These are phyloP conservation scores for Amblyraja radiata DNA, from an alignment of 2,797 vertebrate species.

Conservation along the genomic window DNA sequence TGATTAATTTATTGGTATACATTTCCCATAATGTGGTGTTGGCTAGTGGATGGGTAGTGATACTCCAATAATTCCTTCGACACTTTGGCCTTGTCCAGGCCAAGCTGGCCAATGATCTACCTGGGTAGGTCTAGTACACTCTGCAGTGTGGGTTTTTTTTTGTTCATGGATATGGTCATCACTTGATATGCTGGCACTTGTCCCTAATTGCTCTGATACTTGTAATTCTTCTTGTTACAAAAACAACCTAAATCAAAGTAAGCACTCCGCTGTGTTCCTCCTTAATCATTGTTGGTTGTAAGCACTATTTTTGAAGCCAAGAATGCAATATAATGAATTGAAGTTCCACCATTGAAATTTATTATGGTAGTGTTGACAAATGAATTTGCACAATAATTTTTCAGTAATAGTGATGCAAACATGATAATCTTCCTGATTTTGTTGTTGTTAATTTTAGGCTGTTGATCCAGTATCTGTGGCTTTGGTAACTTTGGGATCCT, in stretches of 20 bases:
- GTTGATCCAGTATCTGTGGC: constrained; percentile 76
- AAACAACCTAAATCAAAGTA: neutral
- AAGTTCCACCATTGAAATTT: neutral
- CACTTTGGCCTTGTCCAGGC: too few species aligned
- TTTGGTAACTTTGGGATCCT: constrained; percentile 87
- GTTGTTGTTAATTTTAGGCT: constrained; percentile 55
- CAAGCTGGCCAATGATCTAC: too few species aligned
- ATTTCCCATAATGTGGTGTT: too few species aligned
- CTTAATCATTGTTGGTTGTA: neutral
- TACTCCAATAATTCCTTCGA: too few species aligned
- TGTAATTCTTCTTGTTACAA: neutral
- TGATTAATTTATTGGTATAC: too few species aligned
- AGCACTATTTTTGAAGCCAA: neutral
- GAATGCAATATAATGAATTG: neutral
- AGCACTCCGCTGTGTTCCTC: neutral
- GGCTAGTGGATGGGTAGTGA: too few species aligned
- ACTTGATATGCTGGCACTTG: too few species aligned
- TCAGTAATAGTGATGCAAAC: neutral
- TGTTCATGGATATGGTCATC: too few species aligned
- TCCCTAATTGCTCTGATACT: neutral
- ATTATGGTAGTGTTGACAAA: neutral
- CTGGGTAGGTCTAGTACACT: too few species aligned
- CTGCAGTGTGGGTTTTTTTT: too few species aligned
- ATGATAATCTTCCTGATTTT: neutral
- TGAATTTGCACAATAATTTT: neutral